Conservation (phyloP, 2,888 invertebrate species). For the Cartodere bifasciata region DNA sequence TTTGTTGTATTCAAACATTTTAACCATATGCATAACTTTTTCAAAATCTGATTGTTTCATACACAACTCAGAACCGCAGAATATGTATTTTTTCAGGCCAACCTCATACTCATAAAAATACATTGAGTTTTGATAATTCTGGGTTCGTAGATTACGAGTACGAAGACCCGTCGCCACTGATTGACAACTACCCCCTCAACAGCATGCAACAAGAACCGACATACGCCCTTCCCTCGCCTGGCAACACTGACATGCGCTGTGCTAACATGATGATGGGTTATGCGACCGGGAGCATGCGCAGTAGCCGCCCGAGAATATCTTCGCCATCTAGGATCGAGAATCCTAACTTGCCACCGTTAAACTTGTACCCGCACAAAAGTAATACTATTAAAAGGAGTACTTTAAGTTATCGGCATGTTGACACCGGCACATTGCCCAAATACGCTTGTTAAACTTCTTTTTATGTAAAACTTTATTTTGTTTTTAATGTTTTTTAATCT, state of each 20-base stretch:
- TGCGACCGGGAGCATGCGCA: slow-evolving; percentile 38
- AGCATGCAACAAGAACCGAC: slow-evolving; percentile 42
- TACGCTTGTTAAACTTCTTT: slow-evolving; percentile 18
- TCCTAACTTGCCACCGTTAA: slow-evolving; percentile 68
- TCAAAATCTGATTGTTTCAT: too few species aligned
- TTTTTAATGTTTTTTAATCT: too few species aligned
- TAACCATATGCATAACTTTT: too few species aligned
- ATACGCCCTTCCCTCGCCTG: slow-evolving; percentile 24
- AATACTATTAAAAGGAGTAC: slow-evolving; percentile 22
- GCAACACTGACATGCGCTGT: slow-evolving; percentile 34
- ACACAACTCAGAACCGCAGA: too few species aligned
- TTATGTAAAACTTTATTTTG: too few species aligned
- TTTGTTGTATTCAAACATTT: too few species aligned
- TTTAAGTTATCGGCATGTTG: slow-evolving; percentile 23
- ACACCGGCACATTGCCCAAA: slow-evolving; percentile 25
- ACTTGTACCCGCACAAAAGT: slow-evolving; percentile 42
- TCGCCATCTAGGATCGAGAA: slow-evolving; percentile 73
- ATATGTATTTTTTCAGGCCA: too few species aligned
- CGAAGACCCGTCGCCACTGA: slow-evolving; percentile 64
- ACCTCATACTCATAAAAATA: too few species aligned
- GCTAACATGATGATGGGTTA: slow-evolving; percentile 36
- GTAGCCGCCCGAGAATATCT: slow-evolving; percentile 55
- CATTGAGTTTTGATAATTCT: slow-evolving; percentile 52
- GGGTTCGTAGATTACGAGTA: slow-evolving; percentile 69
- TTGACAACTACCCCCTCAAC: slow-evolving; percentile 56